Evolutionary conservation across 2,888 invertebrate genomes (phyloP).

Genomic region (Marronus borbonicus): DNA sequence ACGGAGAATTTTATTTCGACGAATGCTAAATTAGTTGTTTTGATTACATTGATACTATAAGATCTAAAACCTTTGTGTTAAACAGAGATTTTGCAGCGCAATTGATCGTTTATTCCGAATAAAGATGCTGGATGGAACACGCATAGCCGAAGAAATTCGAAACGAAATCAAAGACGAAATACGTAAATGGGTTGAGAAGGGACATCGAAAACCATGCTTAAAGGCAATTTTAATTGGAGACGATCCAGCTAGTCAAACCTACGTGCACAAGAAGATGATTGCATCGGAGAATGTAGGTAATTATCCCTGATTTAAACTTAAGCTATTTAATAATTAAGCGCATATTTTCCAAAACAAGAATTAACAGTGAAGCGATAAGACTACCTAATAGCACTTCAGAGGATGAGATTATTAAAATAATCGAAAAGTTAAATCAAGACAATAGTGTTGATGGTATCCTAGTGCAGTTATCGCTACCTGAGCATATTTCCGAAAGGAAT

Average conservation of each 20-base stretch:
- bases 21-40: neutral
- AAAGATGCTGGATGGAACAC: conserved; percentile 82
- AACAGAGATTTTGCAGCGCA: neutral
- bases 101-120: conserved; percentile 1
- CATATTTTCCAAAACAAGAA: conserved; percentile 67
- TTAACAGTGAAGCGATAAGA: conserved; percentile 79
- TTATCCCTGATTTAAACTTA: neutral
- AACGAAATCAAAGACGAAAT: conserved; percentile 78
- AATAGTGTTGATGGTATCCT: conserved; percentile 85
- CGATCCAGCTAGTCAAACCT: conserved; percentile 88
- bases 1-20: neutral
- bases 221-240: conserved; percentile 88
- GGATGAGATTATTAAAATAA: conserved; percentile 77
- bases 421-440: conserved; percentile 80
- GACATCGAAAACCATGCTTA: conserved; percentile 80
- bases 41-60: neutral
- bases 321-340: conserved; percentile 48
- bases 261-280: conserved; percentile 86
- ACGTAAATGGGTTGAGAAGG: conserved; percentile 75
- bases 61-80: too few relatives aligned
- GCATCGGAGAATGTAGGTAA: conserved; percentile 74
- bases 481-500: conserved; percentile 81
- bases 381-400: conserved; percentile 76
- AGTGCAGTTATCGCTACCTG: conserved; percentile 88
- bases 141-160: conserved; percentile 80